A percentile compares a stretch with the other conserved stretches of the same genome.
Evolutionary conservation across 2,113 vertebrate species (phyloP).

Genomic region (Tachysurus fulvidraco): DNA sequence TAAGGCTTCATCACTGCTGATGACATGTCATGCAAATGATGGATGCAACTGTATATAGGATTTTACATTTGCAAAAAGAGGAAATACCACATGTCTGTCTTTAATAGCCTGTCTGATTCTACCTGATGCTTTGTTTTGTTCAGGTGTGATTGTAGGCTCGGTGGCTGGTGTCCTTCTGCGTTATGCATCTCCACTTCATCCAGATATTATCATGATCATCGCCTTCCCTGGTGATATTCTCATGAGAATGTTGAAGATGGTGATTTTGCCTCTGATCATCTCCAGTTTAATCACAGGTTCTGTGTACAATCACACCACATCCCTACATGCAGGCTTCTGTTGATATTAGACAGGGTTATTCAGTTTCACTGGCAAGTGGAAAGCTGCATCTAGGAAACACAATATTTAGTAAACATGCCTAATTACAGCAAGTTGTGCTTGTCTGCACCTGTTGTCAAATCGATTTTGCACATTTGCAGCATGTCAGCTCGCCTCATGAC

Average conservation of each 20-base stretch:
- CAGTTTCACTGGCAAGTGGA: background rate
- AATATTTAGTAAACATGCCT: background rate
- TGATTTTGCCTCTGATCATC: conserved; percentile 95
- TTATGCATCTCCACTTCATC: conserved; percentile 85
- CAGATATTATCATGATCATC: conserved; percentile 92
- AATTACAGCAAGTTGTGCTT: background rate
- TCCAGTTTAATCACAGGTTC: conserved; percentile 98
- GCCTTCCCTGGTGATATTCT: conserved; percentile 95
- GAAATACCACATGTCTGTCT: background rate
- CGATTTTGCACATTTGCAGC: background rate
- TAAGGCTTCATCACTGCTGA: background rate
- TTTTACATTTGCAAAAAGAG: background rate
- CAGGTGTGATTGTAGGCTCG: conserved; percentile 92
- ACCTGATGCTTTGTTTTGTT: conserved; percentile 13
- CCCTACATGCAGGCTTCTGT: background rate
- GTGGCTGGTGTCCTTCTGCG: conserved; percentile 86
- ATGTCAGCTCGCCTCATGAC: background rate
- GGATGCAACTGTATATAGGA: background rate
- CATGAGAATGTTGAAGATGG: conserved; percentile 99
- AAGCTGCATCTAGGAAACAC: background rate
- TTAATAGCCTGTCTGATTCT: background rate
- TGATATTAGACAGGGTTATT: background rate
- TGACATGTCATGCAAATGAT: background rate
- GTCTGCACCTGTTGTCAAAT: background rate
- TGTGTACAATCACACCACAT: background rate